A percentile compares a stretch with the other conserved stretches of the same genome.
These are phyloP conservation scores for Talpa occidentalis DNA, from an alignment of 2,113 vertebrate species.

Conservation along the genomic window DNA sequence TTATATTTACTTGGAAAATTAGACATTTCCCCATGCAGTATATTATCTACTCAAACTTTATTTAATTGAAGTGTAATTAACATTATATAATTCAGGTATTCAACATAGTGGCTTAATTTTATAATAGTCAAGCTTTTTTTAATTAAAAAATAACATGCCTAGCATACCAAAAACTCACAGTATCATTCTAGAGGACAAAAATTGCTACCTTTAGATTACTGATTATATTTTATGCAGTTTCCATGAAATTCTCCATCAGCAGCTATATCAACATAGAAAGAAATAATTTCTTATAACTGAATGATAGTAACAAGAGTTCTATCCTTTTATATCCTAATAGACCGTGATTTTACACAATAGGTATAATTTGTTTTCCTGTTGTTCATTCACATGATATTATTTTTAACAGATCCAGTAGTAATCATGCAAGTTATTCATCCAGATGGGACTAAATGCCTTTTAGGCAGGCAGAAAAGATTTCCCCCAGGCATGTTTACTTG, in stretches of 20 bases:
- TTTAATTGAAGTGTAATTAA: background rate
- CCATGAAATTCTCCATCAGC: background rate
- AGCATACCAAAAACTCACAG: background rate
- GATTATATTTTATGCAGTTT: background rate
- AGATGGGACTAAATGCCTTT: slow-evolving; percentile 94
- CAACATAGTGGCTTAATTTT: background rate
- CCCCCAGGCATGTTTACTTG: slow-evolving; percentile 94
- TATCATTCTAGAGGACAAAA: background rate
- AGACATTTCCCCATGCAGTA: background rate
- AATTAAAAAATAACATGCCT: slow-evolving; percentile 25
- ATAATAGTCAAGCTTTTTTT: background rate
- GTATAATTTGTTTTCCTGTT: slow-evolving; percentile 52
- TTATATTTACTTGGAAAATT: background rate
- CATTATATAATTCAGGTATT: background rate
- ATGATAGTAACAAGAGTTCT: background rate
- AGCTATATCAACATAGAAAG: background rate
- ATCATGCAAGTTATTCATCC: slow-evolving; percentile 98
- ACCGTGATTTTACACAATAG: background rate
- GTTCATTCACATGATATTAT: background rate
- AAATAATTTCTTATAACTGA: background rate
- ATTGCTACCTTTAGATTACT: background rate
- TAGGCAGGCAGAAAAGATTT: slow-evolving; percentile 95
- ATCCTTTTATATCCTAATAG: background rate
- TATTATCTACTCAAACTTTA: background rate
- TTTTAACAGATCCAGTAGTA: slow-evolving; percentile 93